Evolutionary conservation across 2,888 invertebrate genomes (phyloP), one percentile per base, ranked within the genome.

Genomic region (Euspilapteryx auroguttella): DNA sequence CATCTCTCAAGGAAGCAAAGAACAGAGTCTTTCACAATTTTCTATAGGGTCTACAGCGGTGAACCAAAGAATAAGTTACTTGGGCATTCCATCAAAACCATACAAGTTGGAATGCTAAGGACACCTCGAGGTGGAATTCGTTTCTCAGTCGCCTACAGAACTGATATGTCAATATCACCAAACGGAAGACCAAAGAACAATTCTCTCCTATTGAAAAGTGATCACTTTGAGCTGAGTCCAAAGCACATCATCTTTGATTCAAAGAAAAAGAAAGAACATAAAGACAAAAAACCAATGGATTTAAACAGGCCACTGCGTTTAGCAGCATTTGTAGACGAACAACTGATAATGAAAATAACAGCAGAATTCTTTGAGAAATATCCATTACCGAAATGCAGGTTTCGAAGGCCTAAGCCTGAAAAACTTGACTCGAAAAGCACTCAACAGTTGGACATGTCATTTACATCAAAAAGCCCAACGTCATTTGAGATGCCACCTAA

Each of bases 81-180:
- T 32, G 88, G 94, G 17, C 92, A 93, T 45, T 90, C 88, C 7
- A 85, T 84, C 34, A 89, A 90, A 52, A 83, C 85, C 45, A 81
- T 87, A 21, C 81, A 85, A 55, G 87, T 96, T 11, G 97, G 96
- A 0, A 84, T 90, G 50, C 78, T 96, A 8, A 87, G 87, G 44
- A 94, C 94, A 4, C 92, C 94, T 9, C 79, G 89, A 33, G 97
- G 97, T 6, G 89, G 87, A 1, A 73, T 96, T 23, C 83, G 83
- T 37, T 80, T 95, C 48, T 85, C 87, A 1, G 87, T 95, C 8
- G 83, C 87, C 0, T 96, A 94, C 56, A 82, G 96, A 43, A 94
- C 94, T 2, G 92, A 94, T 65, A 87, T 96, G 81, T 89, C 94
- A 2, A 89, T 95, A 47, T 88, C 94, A 2, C 94, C 94, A 3